These are phyloP conservation scores for Stictocephala bisonia DNA, from an alignment of 2,888 invertebrate genomes.

Conservation along the genomic window DNA sequence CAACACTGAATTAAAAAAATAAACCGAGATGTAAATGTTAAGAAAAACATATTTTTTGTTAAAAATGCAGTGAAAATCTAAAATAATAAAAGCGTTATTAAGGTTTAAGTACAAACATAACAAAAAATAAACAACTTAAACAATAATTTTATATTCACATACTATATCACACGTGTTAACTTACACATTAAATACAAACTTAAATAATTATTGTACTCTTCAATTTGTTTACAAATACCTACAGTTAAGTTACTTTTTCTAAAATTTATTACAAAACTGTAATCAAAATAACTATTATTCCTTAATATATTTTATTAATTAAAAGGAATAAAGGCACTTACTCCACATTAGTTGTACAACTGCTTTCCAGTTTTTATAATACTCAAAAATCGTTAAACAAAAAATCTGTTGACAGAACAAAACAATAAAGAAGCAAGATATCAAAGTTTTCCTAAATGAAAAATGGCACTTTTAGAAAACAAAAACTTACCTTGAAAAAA, in stretches of 20 bases:
- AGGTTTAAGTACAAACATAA: slow-evolving; percentile 45
- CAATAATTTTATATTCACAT: slow-evolving; percentile 36
- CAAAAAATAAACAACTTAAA: slow-evolving; percentile 42
- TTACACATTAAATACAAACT: slow-evolving; percentile 23
- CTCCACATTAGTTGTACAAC: too few species aligned
- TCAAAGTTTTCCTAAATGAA: background rate
- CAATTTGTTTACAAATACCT: slow-evolving; percentile 8
- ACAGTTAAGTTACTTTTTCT: slow-evolving; percentile 9
- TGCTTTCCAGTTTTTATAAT: too few species aligned
- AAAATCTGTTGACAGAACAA: too few species aligned
- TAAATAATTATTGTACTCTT: slow-evolving; percentile 6
- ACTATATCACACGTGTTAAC: slow-evolving; percentile 35
- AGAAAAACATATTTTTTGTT: slow-evolving; percentile 16
- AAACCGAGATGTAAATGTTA: too few species aligned
- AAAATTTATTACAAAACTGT: slow-evolving; percentile 26
- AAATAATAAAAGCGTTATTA: too few species aligned
- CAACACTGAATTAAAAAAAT: too few species aligned
- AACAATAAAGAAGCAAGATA: background rate
- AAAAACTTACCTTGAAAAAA: slow-evolving; percentile 3
- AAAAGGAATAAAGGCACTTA: slow-evolving; percentile 41
- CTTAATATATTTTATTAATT: background rate
- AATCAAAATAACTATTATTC: slow-evolving; percentile 40
- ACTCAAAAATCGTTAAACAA: too few species aligned
- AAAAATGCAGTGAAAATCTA: too few species aligned
- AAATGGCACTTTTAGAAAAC: slow-evolving; percentile 13